Percentiles rank a stretch among this genome's conserved stretches.
phyloP scores from a whole-genome alignment of 2,888 invertebrate genomes.

The Sisyra terminalis region DNA sequence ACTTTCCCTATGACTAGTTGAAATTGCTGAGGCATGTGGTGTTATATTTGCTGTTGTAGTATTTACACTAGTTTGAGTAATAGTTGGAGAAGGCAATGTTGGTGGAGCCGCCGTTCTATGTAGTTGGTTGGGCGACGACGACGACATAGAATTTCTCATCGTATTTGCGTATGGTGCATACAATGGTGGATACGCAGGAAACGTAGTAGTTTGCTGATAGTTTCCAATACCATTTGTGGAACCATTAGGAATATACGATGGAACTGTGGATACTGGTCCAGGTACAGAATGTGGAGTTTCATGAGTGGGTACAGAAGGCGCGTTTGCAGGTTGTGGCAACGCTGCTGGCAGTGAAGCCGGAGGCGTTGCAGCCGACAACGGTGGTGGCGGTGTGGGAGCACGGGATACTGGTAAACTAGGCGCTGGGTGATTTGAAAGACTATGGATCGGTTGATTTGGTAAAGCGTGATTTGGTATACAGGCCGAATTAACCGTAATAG shows the following conservation, averaged over 20 bases:
- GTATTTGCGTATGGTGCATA: constrained; percentile 61
- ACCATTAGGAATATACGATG: constrained; percentile 29
- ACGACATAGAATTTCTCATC: constrained; percentile 4
- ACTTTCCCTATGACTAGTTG: constrained; percentile 29
- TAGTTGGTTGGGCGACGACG: neutral
- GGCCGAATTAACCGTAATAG: constrained; percentile 6
- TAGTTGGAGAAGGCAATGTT: constrained; percentile 16
- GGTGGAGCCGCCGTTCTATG: constrained; percentile 33
- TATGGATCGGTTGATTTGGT: constrained; percentile 6
- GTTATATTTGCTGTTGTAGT: constrained; percentile 20
- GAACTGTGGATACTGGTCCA: constrained; percentile 31
- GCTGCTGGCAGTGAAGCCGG: constrained; percentile 18
- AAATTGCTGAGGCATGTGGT: constrained; percentile 22
- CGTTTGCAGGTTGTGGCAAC: constrained; percentile 38
- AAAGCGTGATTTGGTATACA: constrained; percentile 1
- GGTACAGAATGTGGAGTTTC: constrained; percentile 38
- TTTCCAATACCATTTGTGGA: constrained; percentile 28
- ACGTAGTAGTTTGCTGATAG: constrained; percentile 17
- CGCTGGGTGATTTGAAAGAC: constrained; percentile 8
- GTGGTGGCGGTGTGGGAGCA: constrained; percentile 10
- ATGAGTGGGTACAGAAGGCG: constrained; percentile 19
- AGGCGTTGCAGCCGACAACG: constrained; percentile 9
- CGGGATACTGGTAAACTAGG: constrained; percentile 5
- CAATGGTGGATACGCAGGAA: constrained; percentile 43
- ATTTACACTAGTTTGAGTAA: constrained; percentile 11